Evolutionary conservation across 92 coral and sea anemone genomes (phyloP).

Genomic region (Parazoanthus darwini): DNA sequence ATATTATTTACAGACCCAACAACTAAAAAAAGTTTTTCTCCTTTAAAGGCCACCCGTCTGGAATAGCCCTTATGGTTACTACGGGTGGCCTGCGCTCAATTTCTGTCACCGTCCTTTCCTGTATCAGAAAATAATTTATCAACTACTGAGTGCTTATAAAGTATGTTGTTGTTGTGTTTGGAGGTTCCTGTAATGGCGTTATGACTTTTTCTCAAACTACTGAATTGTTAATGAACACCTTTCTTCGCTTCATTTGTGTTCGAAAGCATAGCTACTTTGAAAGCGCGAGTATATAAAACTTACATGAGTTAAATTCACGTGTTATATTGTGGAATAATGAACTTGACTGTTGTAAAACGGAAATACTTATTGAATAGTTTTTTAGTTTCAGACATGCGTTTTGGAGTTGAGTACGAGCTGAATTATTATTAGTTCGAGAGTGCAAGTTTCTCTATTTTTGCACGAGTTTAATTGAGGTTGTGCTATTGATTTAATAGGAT

Average conservation of each 20-base stretch:
- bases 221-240: not conserved
- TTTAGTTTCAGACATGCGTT: not conserved
- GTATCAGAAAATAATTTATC: too few relatives aligned
- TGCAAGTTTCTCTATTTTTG: not conserved
- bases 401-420: not conserved
- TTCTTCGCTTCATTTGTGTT: not conserved
- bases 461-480: not conserved
- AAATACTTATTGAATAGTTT: not conserved
- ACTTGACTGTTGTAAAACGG: not conserved
- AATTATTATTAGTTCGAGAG: not conserved
- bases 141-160: too few relatives aligned
- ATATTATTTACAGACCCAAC: too few relatives aligned
- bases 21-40: too few relatives aligned
- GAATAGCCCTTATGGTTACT: too few relatives aligned
- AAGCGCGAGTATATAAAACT: not conserved
- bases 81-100: too few relatives aligned
- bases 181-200: not conserved
- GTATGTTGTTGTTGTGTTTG: too few relatives aligned
- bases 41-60: too few relatives aligned
- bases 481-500: not conserved
- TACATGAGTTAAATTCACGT: not conserved
- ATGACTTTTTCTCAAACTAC: not conserved
- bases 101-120: too few relatives aligned
- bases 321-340: not conserved
- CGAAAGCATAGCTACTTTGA: not conserved